These are phyloP conservation scores for Cisticola juncidis DNA, from an alignment of 2,113 vertebrate species.

Conservation along the genomic window DNA sequence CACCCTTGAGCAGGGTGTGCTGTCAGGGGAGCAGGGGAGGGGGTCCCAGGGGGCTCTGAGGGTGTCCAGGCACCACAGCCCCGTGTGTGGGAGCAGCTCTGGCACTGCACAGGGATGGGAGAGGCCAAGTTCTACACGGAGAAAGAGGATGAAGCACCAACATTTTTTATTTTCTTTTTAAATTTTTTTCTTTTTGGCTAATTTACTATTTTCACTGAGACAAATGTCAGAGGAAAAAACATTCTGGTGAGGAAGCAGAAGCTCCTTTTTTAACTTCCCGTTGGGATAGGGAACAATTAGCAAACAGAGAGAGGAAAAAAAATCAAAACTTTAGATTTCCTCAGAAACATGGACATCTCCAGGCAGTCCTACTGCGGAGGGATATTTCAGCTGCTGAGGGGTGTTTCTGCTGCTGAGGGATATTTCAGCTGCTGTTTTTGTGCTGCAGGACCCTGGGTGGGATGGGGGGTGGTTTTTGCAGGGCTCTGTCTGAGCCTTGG, in stretches of 20 bases:
- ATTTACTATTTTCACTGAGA: not conserved
- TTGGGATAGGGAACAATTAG: not conserved
- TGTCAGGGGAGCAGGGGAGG: not conserved
- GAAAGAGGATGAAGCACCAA: not conserved
- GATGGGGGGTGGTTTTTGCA: not conserved
- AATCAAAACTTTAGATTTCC: not conserved
- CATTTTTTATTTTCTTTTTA: fast-evolving
- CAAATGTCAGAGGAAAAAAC: not conserved
- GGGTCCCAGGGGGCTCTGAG: not conserved
- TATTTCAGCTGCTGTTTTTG: not conserved
- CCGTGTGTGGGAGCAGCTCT: not conserved
- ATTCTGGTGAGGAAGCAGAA: not conserved
- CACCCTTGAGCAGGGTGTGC: not conserved
- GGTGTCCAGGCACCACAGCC: fast-evolving
- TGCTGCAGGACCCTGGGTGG: not conserved
- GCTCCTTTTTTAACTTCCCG: not conserved
- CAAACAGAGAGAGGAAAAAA: not conserved
- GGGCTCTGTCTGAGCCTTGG: not conserved
- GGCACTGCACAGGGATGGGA: not conserved
- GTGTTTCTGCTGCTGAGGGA: not conserved
- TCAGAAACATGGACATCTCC: not conserved
- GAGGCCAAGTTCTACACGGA: not conserved
- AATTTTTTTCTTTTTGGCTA: not conserved
- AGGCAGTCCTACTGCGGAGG: not conserved
- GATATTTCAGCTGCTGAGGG: not conserved